Percentiles rank a stretch among this genome's conserved stretches.
Conservation (phyloP, 2,797 vertebrate species). For the Spea hammondii region DNA sequence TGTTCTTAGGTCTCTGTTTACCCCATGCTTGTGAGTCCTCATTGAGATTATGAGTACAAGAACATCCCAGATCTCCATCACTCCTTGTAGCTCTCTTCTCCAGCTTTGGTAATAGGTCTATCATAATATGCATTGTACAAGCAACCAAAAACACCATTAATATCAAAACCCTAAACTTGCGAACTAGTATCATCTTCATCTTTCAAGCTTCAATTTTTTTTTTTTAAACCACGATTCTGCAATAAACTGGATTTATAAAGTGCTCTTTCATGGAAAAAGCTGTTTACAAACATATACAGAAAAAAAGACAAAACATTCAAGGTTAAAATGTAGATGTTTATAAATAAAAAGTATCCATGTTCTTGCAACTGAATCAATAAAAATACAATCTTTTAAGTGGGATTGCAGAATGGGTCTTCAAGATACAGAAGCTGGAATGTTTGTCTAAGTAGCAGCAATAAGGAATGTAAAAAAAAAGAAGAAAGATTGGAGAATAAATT, state of each 20-base stretch:
- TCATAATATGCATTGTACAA: conserved; percentile 93
- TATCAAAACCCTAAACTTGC: conserved; percentile 88
- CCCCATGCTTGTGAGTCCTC: conserved; percentile 77
- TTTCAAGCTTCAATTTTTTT: conserved; percentile 40
- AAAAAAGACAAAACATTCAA: conserved; percentile 50
- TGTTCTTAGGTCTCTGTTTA: conserved; percentile 63
- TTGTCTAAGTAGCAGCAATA: neutral
- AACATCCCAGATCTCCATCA: conserved; percentile 70
- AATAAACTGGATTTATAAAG: conserved; percentile 27
- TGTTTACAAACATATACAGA: conserved; percentile 2
- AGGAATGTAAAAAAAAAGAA: conserved; percentile 4
- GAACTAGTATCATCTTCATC: conserved; percentile 89
- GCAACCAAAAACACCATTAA: conserved; percentile 88
- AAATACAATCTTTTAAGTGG: conserved; percentile 54
- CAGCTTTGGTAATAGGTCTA: conserved; percentile 89
- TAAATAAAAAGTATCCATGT: conserved; percentile 57
- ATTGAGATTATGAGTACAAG: conserved; percentile 79
- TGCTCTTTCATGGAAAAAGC: conserved; percentile 54
- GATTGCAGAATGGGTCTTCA: neutral
- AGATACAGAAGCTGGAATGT: neutral
- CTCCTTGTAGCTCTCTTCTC: conserved; percentile 72
- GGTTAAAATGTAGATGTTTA: conserved; percentile 56
- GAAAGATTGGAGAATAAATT: conserved; percentile 2
- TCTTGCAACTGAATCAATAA: conserved; percentile 56
- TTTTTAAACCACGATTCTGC: neutral